phyloP scores from a whole-genome alignment of 2,888 invertebrate genomes.

The Diadegma fenestrale region DNA sequence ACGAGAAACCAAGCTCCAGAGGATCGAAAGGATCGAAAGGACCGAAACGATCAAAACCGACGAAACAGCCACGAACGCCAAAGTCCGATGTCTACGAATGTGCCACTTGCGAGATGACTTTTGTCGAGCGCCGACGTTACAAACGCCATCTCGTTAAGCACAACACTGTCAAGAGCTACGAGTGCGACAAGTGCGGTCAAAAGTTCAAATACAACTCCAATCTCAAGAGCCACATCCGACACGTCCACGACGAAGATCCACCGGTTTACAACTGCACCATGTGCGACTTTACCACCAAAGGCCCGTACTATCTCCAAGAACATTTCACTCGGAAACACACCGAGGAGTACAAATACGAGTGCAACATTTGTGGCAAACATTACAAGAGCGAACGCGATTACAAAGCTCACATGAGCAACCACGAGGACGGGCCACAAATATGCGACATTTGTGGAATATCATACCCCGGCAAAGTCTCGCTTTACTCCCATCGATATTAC shows the following conservation, averaged over 20 bases:
- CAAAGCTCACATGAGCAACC: slow-evolving; percentile 67
- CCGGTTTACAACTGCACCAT: slow-evolving; percentile 64
- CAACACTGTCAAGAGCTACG: slow-evolving; percentile 64
- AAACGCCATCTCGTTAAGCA: slow-evolving; percentile 67
- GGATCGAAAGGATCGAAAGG: background rate
- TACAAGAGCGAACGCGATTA: slow-evolving; percentile 68
- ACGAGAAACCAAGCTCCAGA: too few species aligned
- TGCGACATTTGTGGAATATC: slow-evolving; percentile 71
- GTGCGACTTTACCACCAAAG: slow-evolving; percentile 68
- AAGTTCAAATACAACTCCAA: slow-evolving; percentile 69
- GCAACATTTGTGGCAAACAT: slow-evolving; percentile 67
- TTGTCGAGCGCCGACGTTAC: slow-evolving; percentile 59
- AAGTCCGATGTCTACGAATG: slow-evolving; percentile 57
- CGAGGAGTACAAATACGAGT: slow-evolving; percentile 69
- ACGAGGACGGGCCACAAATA: slow-evolving; percentile 68
- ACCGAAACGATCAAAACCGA: background rate
- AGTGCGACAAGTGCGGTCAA: slow-evolving; percentile 70
- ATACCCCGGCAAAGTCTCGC: slow-evolving; percentile 69
- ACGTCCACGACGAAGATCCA: slow-evolving; percentile 69
- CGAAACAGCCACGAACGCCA: background rate
- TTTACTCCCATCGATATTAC: slow-evolving; percentile 69
- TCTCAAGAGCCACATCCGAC: slow-evolving; percentile 68
- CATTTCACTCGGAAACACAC: slow-evolving; percentile 69
- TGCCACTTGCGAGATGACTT: slow-evolving; percentile 53
- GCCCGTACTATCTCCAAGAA: slow-evolving; percentile 58